These are phyloP conservation scores for Danaus plexippus DNA, from an alignment of 1,140 invertebrate species.

Conservation along the genomic window DNA sequence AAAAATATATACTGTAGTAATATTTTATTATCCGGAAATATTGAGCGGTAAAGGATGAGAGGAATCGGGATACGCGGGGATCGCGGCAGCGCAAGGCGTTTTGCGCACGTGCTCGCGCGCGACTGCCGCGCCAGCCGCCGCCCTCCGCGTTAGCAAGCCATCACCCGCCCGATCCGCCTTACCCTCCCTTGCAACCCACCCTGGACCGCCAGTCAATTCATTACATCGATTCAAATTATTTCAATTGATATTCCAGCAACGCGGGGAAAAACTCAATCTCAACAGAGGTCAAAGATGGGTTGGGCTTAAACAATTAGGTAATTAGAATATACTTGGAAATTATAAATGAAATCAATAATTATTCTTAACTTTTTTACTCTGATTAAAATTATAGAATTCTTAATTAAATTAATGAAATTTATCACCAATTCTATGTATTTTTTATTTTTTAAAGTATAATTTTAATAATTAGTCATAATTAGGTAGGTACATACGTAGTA, in stretches of 20 bases:
- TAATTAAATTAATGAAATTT: too few relatives aligned
- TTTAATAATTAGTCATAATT: too few relatives aligned
- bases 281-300: neutral
- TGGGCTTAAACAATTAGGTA: too few relatives aligned
- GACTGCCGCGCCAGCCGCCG: slow-evolving; percentile 53
- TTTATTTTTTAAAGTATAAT: too few relatives aligned
- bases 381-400: too few relatives aligned
- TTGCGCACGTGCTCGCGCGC: slow-evolving; percentile 63
- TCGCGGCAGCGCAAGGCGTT: slow-evolving; percentile 47
- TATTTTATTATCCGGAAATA: slow-evolving; percentile 31
- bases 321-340: too few relatives aligned
- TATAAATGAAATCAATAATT: too few relatives aligned
- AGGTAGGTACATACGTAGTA: too few relatives aligned
- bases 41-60: slow-evolving; percentile 39
- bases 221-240: slow-evolving; percentile 30
- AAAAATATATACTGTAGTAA: slow-evolving; percentile 17
- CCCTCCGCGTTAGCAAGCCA: slow-evolving; percentile 34
- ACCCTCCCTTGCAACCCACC: slow-evolving; percentile 23
- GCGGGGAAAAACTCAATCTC: slow-evolving; percentile 17
- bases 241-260: slow-evolving; percentile 20
- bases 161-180: slow-evolving; percentile 30
- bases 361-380: too few relatives aligned
- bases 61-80: slow-evolving; percentile 36
- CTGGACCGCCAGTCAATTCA: slow-evolving; percentile 20
- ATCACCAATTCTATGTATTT: too few relatives aligned